Percentiles rank a stretch among this genome's conserved stretches.
Evolutionary conservation across 2,113 vertebrate species (phyloP).

Genomic region (Corydoras sp.): DNA sequence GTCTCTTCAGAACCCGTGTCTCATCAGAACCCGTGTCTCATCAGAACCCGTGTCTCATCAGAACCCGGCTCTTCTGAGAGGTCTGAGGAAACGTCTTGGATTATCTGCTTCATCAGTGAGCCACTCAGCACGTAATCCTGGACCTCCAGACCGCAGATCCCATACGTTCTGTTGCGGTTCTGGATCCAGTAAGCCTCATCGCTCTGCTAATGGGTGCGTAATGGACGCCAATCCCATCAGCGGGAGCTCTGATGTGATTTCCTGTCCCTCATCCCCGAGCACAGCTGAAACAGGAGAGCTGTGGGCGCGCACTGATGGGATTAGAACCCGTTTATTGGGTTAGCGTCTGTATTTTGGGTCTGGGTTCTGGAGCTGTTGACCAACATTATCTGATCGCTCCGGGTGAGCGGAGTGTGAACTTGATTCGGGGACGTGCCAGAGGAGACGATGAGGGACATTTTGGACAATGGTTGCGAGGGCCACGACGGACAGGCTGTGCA

Average conservation of each 20-base stretch:
- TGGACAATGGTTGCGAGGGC: conserved; percentile 23
- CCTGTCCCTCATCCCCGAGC: conserved; percentile 12
- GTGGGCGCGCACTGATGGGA: conserved; percentile 18
- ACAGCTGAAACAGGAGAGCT: conserved; percentile 21
- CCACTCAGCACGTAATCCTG: background rate
- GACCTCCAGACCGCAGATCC: background rate
- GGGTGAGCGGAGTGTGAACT: conserved; percentile 11
- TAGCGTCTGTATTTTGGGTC: conserved; percentile 16
- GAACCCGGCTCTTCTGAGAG: background rate
- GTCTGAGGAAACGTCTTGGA: background rate
- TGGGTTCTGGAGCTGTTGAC: conserved; percentile 18
- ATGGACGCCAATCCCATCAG: conserved; percentile 27
- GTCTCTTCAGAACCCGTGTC: too few species aligned
- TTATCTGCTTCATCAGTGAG: background rate
- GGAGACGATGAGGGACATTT: conserved; percentile 19
- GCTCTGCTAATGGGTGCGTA: conserved; percentile 28
- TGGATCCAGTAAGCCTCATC: conserved; percentile 1
- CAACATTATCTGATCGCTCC: conserved; percentile 24
- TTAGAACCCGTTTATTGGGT: conserved; percentile 33
- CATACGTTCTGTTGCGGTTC: background rate
- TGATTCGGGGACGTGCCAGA: conserved; percentile 23
- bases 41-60: background rate
- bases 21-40: too few species aligned
- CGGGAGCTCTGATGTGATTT: conserved; percentile 6
- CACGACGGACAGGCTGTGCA: conserved; percentile 18